These are phyloP conservation scores for Ophion ellenae DNA, from an alignment of 2,888 invertebrate genomes.

Conservation along the genomic window DNA sequence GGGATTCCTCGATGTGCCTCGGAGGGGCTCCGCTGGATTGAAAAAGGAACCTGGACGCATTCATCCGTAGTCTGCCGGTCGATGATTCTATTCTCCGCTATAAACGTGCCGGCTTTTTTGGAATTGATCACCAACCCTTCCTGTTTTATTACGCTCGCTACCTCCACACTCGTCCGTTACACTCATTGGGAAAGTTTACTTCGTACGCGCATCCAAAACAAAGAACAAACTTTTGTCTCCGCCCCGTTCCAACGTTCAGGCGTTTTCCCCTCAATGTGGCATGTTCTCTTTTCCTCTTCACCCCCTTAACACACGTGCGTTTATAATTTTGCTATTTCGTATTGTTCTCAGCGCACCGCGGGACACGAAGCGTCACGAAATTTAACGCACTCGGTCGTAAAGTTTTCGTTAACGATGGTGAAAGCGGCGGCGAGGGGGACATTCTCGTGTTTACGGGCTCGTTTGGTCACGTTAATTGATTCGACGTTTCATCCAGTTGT, in stretches of 20 bases:
- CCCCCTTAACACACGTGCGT: background rate
- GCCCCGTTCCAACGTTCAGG: background rate
- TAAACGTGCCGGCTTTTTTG: constrained; percentile 23
- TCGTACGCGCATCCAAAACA: constrained; percentile 40
- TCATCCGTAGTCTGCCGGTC: no score
- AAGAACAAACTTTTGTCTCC: constrained; percentile 43
- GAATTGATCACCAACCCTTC: constrained; percentile 42
- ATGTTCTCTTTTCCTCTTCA: constrained; percentile 15
- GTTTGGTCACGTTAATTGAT: constrained; percentile 10
- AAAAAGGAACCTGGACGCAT: background rate
- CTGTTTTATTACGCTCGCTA: constrained; percentile 43
- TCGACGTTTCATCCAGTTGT: constrained; percentile 6
- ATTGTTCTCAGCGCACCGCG: background rate
- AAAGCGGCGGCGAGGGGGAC: background rate
- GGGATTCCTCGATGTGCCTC: no score
- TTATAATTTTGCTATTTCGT: constrained; percentile 30
- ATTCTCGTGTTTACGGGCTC: background rate
- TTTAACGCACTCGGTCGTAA: constrained; percentile 36
- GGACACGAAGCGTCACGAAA: background rate
- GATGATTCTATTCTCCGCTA: background rate
- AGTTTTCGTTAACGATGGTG: constrained; percentile 2
- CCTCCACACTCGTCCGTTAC: constrained; percentile 12
- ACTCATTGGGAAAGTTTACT: background rate
- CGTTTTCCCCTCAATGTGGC: constrained; percentile 17
- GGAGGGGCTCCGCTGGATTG: background rate